Conservation (phyloP, 2,113 vertebrate genomes). For the Elephantulus edwardii region DNA sequence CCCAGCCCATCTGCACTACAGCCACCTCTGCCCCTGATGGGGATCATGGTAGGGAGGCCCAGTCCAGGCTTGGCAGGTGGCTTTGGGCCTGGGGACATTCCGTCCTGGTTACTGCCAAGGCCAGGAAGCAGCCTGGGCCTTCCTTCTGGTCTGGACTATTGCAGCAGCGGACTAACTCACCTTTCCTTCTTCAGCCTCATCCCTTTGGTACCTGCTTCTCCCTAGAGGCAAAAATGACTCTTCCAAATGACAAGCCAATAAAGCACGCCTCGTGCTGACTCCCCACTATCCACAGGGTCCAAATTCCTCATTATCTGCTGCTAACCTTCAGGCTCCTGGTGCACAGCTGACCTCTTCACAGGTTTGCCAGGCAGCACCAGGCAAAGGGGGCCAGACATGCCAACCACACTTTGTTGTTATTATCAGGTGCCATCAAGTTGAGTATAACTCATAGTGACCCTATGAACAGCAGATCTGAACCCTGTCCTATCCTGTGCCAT, state of each 20-base stretch:
- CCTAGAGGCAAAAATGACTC: background rate
- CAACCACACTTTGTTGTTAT: no score
- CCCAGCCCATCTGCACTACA: slow-evolving; percentile 90
- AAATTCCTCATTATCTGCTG: background rate
- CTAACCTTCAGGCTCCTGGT: background rate
- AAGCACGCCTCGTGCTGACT: background rate
- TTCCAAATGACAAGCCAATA: background rate
- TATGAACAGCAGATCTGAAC: no score
- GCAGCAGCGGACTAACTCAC: background rate
- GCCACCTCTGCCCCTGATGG: slow-evolving; percentile 79
- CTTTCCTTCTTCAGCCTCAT: background rate
- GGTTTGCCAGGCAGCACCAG: background rate
- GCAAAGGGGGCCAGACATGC: background rate
- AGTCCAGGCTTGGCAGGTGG: slow-evolving; percentile 56
- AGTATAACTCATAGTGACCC: no score
- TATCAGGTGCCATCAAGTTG: no score
- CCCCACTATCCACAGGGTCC: background rate
- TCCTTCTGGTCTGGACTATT: background rate
- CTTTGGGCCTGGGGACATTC: slow-evolving; percentile 4
- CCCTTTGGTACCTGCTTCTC: background rate
- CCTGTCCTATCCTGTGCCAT: no score
- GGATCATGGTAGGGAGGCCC: slow-evolving; percentile 38
- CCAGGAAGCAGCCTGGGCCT: background rate
- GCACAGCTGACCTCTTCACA: background rate
- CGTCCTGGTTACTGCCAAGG: slow-evolving; percentile 3